phyloP scores from a whole-genome alignment of 1,140 invertebrate genomes.

The Caenorhabditis tropicalis region DNA sequence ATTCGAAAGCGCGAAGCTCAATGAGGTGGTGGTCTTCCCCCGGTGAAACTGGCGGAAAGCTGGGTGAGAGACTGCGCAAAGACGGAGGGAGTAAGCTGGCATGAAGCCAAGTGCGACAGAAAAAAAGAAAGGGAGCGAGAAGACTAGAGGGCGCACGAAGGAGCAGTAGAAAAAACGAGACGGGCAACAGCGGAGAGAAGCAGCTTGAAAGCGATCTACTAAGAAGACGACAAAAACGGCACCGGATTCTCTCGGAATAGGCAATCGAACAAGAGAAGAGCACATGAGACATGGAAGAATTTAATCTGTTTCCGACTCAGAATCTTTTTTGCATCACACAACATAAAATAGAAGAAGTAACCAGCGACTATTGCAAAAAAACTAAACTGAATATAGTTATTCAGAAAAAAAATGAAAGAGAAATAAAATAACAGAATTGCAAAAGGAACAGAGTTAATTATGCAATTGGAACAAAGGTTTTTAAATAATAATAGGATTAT shows the following conservation, averaged over 20 bases:
- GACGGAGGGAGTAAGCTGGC: neutral
- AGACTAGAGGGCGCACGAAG: conserved; percentile 14
- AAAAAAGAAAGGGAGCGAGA: conserved; percentile 1
- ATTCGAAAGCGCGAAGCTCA: neutral
- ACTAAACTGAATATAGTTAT: neutral
- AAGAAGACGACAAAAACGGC: neutral
- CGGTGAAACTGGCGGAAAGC: neutral
- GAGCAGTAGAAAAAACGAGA: neutral
- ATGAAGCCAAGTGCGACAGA: conserved; percentile 37
- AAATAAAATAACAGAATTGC: neutral
- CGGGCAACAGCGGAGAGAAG: neutral
- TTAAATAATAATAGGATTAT: no score
- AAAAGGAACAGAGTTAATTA: neutral
- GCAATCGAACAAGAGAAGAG: neutral
- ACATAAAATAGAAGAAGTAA: neutral
- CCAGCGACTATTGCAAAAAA: neutral
- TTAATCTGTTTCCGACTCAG: neutral
- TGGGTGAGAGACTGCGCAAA: neutral
- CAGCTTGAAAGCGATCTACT: neutral
- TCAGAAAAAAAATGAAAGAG: neutral
- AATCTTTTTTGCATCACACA: neutral
- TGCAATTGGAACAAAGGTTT: neutral
- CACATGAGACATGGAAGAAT: neutral
- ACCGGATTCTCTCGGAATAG: neutral
- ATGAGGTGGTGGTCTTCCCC: conserved; percentile 19